Conservation (phyloP, 1,140 invertebrate species). For the Lithobius niger region DNA sequence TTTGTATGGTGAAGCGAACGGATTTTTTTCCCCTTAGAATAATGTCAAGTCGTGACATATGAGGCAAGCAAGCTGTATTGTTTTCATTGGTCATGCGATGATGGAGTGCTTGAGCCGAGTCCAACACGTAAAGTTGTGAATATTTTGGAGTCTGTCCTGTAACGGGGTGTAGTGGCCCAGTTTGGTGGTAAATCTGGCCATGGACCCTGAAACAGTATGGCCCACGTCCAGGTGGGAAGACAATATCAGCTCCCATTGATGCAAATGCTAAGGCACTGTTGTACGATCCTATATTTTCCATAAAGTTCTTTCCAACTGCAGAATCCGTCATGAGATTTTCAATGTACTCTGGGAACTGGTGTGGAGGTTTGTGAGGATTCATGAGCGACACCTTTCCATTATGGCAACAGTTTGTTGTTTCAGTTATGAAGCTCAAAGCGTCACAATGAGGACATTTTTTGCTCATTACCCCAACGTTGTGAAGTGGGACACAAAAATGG, state of each 20-base stretch:
- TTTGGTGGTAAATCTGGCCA: not conserved
- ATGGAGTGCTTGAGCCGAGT: too few relatives aligned
- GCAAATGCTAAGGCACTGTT: slow-evolving; percentile 4
- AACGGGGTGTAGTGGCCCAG: not conserved
- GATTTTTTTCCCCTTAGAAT: not conserved
- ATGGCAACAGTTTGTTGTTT: too few relatives aligned
- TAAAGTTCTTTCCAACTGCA: slow-evolving; percentile 6
- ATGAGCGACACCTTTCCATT: too few relatives aligned
- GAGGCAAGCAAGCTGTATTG: too few relatives aligned
- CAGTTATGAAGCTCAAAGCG: too few relatives aligned
- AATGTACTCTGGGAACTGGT: too few relatives aligned
- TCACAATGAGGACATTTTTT: too few relatives aligned
- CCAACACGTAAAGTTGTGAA: not conserved
- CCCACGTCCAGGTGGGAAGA: not conserved
- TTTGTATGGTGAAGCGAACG: slow-evolving; percentile 1
- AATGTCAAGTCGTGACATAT: not conserved
- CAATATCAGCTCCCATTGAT: not conserved
- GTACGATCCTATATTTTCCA: not conserved
- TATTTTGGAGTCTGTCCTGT: not conserved
- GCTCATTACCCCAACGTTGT: too few relatives aligned
- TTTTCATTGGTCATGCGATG: too few relatives aligned
- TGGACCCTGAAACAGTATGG: slow-evolving; percentile 3
- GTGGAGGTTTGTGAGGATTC: too few relatives aligned
- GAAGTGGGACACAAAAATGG: too few relatives aligned
- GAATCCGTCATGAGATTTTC: too few relatives aligned